Conservation (phyloP, 2,113 vertebrate species). For the Epinephelus cyanopodus region DNA sequence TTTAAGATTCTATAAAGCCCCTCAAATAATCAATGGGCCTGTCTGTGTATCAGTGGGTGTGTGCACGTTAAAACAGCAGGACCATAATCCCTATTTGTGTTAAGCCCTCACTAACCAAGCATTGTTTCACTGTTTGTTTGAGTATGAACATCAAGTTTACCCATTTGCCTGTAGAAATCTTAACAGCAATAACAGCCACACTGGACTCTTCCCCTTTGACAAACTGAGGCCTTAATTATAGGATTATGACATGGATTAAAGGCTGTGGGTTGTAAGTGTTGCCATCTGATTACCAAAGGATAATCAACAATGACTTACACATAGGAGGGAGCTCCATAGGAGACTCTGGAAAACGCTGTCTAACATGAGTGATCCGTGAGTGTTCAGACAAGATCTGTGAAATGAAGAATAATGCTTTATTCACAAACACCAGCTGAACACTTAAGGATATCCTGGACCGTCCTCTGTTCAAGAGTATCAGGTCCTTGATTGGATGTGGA, state of each 20-base stretch:
- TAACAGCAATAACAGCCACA: constrained; percentile 58
- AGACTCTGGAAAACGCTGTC: not conserved
- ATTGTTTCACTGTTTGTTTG: constrained; percentile 78
- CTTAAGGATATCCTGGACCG: constrained; percentile 39
- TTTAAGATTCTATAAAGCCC: not conserved
- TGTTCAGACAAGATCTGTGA: not conserved
- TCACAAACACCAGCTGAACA: constrained; percentile 26
- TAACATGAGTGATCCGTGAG: not conserved
- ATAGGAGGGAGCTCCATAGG: constrained; percentile 7
- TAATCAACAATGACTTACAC: constrained; percentile 39
- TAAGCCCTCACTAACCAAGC: constrained; percentile 69
- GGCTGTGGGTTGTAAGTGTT: constrained; percentile 59
- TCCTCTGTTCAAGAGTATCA: not conserved
- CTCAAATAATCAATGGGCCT: not conserved
- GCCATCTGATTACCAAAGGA: constrained; percentile 53
- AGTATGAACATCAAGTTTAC: constrained; percentile 56
- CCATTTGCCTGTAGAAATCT: constrained; percentile 56
- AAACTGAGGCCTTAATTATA: constrained; percentile 66
- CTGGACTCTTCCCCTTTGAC: constrained; percentile 82
- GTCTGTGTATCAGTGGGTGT: constrained; percentile 28
- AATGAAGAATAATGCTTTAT: constrained; percentile 18
- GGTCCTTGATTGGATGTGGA: not conserved
- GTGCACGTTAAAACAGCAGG: constrained; percentile 50
- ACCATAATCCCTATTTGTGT: constrained; percentile 14
- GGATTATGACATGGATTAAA: constrained; percentile 67